phyloP scores from a whole-genome alignment of 2,888 invertebrate genomes.

The Rhynchonema sp. region DNA sequence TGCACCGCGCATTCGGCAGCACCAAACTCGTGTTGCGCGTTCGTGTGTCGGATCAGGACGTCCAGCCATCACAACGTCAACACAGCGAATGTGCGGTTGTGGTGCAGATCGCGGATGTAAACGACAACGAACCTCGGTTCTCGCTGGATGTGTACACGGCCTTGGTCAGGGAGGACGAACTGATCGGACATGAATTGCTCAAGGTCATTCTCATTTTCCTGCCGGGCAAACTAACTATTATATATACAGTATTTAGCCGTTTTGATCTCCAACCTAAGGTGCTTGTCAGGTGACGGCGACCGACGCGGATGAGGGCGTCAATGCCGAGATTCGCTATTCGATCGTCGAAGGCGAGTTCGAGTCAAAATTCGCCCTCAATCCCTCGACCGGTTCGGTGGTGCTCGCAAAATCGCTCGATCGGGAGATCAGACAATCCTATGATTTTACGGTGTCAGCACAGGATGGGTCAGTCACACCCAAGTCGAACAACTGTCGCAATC shows the following conservation, averaged over 20 bases:
- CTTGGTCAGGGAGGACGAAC: neutral
- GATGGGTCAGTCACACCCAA: too few relatives aligned
- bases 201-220: too few relatives aligned
- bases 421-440: neutral
- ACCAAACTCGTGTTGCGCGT: slow-evolving; percentile 41
- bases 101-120: slow-evolving; percentile 69
- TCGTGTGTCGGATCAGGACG: neutral
- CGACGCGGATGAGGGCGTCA: neutral
- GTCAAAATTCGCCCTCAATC: neutral
- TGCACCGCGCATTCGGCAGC: neutral
- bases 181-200: neutral
- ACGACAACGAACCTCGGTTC: slow-evolving; percentile 68
- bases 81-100: slow-evolving; percentile 28
- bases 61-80: neutral
- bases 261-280: too few relatives aligned
- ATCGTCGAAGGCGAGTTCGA: neutral
- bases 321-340: neutral
- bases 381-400: neutral
- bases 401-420: neutral
- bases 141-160: slow-evolving; percentile 36
- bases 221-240: too few relatives aligned
- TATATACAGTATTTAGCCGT: too few relatives aligned
- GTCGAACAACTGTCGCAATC: neutral
- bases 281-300: neutral
- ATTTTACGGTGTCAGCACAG: neutral